These are phyloP conservation scores for Zaprionus gabonicus DNA, from an alignment of 1,140 invertebrate species.

Conservation along the genomic window DNA sequence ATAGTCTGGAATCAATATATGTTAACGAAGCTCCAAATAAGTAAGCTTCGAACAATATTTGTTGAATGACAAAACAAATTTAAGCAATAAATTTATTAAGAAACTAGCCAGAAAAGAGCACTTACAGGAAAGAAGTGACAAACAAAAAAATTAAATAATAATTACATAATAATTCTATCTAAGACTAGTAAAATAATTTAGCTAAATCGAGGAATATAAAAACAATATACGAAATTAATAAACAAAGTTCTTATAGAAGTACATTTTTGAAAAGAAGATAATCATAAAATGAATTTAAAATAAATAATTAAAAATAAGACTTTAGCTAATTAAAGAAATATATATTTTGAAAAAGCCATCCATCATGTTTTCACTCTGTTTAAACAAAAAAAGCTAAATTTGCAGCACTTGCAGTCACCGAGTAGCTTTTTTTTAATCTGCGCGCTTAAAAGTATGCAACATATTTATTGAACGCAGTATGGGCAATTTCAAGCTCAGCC, in stretches of 20 bases:
- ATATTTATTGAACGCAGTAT: neutral
- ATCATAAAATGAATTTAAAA: neutral
- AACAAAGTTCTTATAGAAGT: neutral
- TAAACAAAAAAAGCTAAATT: neutral
- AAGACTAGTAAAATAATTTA: neutral
- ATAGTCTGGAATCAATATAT: neutral
- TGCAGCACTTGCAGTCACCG: neutral
- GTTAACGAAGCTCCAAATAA: neutral
- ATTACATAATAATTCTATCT: neutral
- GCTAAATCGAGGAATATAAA: neutral
- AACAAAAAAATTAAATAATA: neutral
- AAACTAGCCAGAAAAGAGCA: neutral
- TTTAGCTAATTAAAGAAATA: no score
- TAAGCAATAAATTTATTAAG: neutral
- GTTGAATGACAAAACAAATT: neutral
- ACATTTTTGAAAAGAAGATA: neutral
- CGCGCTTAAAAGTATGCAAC: conserved; percentile 43
- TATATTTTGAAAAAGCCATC: no score
- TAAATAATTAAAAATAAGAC: neutral
- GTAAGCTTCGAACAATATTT: neutral
- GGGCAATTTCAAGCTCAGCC: conserved; percentile 25
- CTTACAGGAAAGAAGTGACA: no score
- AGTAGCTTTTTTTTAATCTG: neutral
- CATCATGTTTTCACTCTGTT: no score
- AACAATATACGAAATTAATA: no score